These are phyloP conservation scores for Megaustenia siamemsis DNA, from an alignment of 2,888 invertebrate genomes.

Conservation along the genomic window DNA sequence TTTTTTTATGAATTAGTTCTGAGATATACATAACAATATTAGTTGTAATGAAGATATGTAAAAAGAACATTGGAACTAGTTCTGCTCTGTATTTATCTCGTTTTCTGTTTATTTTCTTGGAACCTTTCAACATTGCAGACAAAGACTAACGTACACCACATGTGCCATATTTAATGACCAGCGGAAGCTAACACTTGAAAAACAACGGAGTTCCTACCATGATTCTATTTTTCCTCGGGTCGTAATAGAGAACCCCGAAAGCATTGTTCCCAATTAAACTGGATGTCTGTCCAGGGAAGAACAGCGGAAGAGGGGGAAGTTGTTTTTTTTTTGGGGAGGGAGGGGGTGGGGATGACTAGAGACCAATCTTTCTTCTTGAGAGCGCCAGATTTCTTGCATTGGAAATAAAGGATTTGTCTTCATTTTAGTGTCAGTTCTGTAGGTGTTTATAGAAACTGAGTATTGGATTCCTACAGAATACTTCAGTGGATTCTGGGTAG, in stretches of 20 bases:
- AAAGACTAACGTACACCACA: neutral
- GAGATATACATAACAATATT: too few relatives aligned
- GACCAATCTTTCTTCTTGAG: neutral
- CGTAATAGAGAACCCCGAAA: neutral
- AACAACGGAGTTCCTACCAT: neutral
- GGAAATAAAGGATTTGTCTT: neutral
- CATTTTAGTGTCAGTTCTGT: neutral
- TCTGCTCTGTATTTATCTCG: too few relatives aligned
- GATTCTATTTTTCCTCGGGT: neutral
- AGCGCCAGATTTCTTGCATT: neutral
- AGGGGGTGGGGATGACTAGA: too few relatives aligned
- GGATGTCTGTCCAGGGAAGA: neutral
- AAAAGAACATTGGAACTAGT: too few relatives aligned
- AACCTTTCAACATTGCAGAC: too few relatives aligned
- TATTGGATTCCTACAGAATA: neutral
- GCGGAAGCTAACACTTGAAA: neutral
- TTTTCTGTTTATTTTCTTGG: too few relatives aligned
- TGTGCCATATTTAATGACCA: neutral
- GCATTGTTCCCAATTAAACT: neutral
- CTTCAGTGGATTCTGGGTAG: neutral
- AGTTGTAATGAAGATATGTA: too few relatives aligned
- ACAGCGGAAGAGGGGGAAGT: too few relatives aligned
- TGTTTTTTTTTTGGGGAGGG: too few relatives aligned
- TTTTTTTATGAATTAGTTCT: too few relatives aligned
- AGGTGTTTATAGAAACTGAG: neutral